Base-by-base conservation (phyloP, 1,140 invertebrate species). In the Pollicipes pollicipes region DNA sequence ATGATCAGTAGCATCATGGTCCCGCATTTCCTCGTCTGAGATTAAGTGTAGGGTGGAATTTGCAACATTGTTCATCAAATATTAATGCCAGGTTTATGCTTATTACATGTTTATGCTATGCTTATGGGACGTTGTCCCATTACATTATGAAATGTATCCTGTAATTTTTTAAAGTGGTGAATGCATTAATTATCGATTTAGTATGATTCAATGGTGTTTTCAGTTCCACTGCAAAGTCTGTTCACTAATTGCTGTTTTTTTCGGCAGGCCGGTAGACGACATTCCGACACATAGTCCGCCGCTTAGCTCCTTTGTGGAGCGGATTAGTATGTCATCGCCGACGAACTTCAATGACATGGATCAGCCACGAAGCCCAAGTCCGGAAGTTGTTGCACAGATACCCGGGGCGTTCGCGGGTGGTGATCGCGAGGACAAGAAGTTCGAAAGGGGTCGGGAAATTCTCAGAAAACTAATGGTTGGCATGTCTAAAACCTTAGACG, bases 351-450 rank as follows among this genome's bases (percentile, higher is more conserved):
- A 66, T 24, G 8, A 66, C 4, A 66, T 29, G n/a, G 27, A 66
- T 13, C 64, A 66, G 28, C 64, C 64, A 28, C 64, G 64, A 28
- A 66, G 64, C 17, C 64, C 64, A 28, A 66, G 64, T 66, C 64
- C 64, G 1, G 64, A 66, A 66, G n/a, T 27, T 3, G 64, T 66
- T 21, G 45, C 45, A 3, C 45, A 58, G 45, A 58, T 58, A 3
- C 45, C 45, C 8, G 45, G 45, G 45, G 45, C 45, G 6, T 58
- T 58, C 21, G 17, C 45, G 3, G 45, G 45, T 21, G 24, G 21
- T 21, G 45, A 58, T 24, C 45, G 2, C 6, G 24, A 58, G 45
- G 45, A 58, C 45, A 58, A 58, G 24, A 58, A 58, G 17, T 58
- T 58, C 24, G 45, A 58, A 58, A 58, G 45, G 17, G 45, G 45